Base-by-base conservation (phyloP, 2,113 vertebrate species). In the Prinia subflava region DNA sequence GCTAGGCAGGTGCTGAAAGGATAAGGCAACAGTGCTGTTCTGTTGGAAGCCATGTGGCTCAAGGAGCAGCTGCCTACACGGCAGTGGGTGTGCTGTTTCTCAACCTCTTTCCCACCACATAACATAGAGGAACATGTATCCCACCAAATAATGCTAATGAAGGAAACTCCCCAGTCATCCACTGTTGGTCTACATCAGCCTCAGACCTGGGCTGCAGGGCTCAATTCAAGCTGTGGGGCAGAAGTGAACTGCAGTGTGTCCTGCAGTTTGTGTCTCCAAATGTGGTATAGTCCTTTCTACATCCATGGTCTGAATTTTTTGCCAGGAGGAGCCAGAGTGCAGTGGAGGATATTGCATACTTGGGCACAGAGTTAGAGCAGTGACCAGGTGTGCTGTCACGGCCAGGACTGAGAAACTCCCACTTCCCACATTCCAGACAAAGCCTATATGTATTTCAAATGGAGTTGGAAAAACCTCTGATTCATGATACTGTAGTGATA, bases 81-180 rank as follows among this genome's bases (percentile, higher is more conserved):
- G 42, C 4, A 3, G 25, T 31, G 46, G 76, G 46, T 0, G 0
- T 83, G 55, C 46, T 5, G 1, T 24, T 89, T 64, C 60, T 80
- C 37, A 50, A 3, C 11, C 21, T 69, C 53, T 76, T 80, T 62
- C 17, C 63, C 55, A 56, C 21, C 27, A 19, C 14, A 6, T 73
- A 64, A 56, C 24, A 47, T 9, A 49, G 47, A 73, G 44, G 14
- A 59, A 35, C 2, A 1, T 18, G 44, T 42, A 37, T 83, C 53
- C 13, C 62, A 59, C 33, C 44, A 79, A 50, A 25, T n/a, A 47
- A 47, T 35, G 39, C 41, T 83, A 15, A 55, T 27, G 44, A 84
- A 65, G 49, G n/a, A 77, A 49, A 24, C 11, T 83, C 55, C 21
- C 62, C 33, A 35, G 11, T 46, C 44, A 42, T n/a, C 31, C 30